phyloP scores from a whole-genome alignment of 2,113 vertebrate genomes.

The Brienomyrus longianalis region DNA sequence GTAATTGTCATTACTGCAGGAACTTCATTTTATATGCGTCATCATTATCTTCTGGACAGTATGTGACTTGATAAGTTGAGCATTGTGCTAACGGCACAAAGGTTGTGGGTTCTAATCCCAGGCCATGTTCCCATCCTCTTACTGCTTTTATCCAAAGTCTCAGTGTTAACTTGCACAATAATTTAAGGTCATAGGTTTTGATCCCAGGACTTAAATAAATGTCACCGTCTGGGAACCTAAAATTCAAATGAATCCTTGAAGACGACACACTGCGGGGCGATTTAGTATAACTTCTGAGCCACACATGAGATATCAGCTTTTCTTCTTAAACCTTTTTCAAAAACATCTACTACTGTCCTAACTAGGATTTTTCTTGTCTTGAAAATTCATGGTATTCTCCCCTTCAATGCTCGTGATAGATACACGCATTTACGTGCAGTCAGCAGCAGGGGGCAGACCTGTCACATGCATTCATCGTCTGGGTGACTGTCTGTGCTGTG shows the following conservation, averaged over 20 bases:
- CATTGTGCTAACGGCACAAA: neutral
- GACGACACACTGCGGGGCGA: neutral
- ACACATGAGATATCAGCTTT: neutral
- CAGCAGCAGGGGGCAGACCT: slow-evolving; percentile 6
- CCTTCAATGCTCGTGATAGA: neutral
- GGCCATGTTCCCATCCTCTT: neutral
- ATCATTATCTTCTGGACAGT: neutral
- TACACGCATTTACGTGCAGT: neutral
- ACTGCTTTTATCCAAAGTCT: neutral
- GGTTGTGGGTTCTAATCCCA: neutral
- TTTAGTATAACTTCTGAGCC: neutral
- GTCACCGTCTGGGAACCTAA: neutral
- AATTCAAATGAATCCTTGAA: neutral
- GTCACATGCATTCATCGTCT: neutral
- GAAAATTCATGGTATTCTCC: neutral
- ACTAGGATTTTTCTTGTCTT: neutral
- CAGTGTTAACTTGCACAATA: neutral
- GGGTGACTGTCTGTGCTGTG: neutral
- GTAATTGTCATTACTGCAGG: neutral
- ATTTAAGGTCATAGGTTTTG: neutral
- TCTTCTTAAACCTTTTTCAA: neutral
- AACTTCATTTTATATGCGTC: neutral
- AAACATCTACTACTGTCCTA: neutral
- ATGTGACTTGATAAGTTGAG: neutral
- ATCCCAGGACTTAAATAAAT: neutral